A percentile compares a stretch with the other conserved stretches of the same genome.
phyloP scores from a whole-genome alignment of 2,888 invertebrate species.

The Nomada fabriciana region DNA sequence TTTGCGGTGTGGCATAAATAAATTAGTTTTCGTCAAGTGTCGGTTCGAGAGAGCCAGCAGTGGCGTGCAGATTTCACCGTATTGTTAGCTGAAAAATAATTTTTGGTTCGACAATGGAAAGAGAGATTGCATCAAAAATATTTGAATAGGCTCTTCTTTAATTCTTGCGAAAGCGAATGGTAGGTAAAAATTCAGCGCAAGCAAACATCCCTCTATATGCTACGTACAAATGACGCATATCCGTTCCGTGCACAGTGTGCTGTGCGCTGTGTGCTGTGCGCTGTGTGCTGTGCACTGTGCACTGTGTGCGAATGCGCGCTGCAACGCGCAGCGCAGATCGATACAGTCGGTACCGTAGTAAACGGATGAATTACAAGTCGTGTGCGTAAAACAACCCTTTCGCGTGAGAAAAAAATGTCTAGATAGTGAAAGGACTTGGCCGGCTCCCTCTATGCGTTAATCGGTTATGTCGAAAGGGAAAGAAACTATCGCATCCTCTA shows the following conservation, averaged over 20 bases:
- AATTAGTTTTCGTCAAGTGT: not conserved
- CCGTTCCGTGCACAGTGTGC: constrained; percentile 37
- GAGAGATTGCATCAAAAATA: constrained; percentile 16
- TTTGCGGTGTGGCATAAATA: not conserved
- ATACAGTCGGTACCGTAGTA: constrained; percentile 70
- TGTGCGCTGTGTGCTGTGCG: no score
- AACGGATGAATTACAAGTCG: constrained; percentile 68
- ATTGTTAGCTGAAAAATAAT: not conserved
- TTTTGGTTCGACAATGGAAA: not conserved
- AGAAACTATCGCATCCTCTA: not conserved
- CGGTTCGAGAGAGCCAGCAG: not conserved
- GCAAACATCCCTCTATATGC: not conserved
- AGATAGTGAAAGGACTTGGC: constrained; percentile 2
- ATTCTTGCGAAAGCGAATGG: not conserved
- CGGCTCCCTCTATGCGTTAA: not conserved
- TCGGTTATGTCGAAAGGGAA: constrained; percentile 5
- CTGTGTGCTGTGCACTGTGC: no score
- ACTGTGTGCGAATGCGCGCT: constrained; percentile 46
- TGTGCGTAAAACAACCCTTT: constrained; percentile 65
- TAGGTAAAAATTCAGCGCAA: not conserved
- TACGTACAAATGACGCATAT: constrained; percentile 49
- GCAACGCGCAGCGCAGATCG: constrained; percentile 53
- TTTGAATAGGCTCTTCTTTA: no score
- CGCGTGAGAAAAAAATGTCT: constrained; percentile 24
- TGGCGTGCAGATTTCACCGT: not conserved